These are phyloP conservation scores for Helarctos malayanus DNA, from an alignment of 2,797 vertebrate species.

Conservation along the genomic window DNA sequence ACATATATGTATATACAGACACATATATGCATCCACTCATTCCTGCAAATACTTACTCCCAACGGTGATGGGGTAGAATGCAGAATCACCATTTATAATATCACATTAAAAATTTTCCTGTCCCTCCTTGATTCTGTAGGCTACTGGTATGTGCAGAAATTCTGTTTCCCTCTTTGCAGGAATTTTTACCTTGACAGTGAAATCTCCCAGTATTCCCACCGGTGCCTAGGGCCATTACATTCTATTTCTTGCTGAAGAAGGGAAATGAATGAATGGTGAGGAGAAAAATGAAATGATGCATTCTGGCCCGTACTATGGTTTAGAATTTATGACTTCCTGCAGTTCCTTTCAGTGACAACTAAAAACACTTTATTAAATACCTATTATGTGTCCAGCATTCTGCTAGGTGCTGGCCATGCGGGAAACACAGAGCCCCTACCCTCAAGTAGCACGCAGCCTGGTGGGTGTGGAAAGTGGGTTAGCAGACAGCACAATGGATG, in stretches of 20 bases:
- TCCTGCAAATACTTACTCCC: not conserved
- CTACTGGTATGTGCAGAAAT: slow-evolving; percentile 12
- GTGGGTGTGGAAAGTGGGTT: not conserved
- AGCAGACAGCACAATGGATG: not conserved
- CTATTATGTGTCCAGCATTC: not conserved
- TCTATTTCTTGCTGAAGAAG: slow-evolving; percentile 61
- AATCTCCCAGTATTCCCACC: slow-evolving; percentile 59
- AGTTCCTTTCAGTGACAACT: slow-evolving; percentile 55
- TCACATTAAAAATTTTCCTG: not conserved
- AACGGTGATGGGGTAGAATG: not conserved
- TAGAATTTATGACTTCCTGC: slow-evolving; percentile 31
- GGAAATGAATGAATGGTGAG: slow-evolving; percentile 53
- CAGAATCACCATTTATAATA: not conserved
- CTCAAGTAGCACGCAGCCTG: not conserved
- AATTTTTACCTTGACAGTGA: slow-evolving; percentile 27
- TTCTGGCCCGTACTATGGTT: not conserved
- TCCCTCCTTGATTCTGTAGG: not conserved
- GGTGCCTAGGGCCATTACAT: slow-evolving; percentile 57
- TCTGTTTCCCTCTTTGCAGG: slow-evolving; percentile 17
- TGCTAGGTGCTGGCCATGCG: not conserved
- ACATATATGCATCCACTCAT: too few species aligned
- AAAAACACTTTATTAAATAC: not conserved
- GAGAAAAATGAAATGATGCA: slow-evolving; percentile 45
- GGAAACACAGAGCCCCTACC: not conserved
- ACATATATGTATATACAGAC: not conserved